Evolutionary conservation across 2,888 invertebrate genomes (phyloP).

Genomic region (Noctua comes): DNA sequence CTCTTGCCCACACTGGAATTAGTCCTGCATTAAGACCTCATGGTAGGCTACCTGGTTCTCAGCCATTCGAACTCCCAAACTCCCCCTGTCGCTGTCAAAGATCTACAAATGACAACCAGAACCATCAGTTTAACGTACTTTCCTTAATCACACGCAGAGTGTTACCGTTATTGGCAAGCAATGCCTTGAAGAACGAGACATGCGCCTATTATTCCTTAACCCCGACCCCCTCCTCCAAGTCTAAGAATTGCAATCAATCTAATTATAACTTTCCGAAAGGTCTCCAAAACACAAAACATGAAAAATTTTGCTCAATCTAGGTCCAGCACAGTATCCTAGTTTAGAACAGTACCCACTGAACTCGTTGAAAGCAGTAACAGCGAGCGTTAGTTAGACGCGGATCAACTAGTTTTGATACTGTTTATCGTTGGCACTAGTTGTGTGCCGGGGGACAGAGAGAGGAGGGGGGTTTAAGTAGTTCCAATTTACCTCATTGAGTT

Average conservation of each 20-base stretch:
- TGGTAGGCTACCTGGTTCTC: no score
- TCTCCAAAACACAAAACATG: background rate
- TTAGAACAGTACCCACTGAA: background rate
- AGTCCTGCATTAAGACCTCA: no score
- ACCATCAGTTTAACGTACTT: background rate
- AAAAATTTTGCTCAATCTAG: background rate
- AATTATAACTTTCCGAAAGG: background rate
- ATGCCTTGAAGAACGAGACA: background rate
- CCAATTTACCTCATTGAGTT: constrained; percentile 9
- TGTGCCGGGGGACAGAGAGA: background rate
- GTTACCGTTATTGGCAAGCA: background rate
- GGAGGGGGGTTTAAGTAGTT: constrained; percentile 19
- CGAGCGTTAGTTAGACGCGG: background rate
- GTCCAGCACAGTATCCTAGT: background rate
- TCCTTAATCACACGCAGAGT: background rate
- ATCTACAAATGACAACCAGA: background rate
- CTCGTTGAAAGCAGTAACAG: constrained; percentile 10
- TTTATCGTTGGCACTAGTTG: constrained; percentile 10
- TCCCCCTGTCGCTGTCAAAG: background rate
- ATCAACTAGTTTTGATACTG: constrained; percentile 40
- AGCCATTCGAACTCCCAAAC: background rate
- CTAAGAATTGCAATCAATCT: background rate
- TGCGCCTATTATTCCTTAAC: no score
- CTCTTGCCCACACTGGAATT: no score
- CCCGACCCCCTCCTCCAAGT: background rate